Conservation (phyloP, 2,888 invertebrate genomes). For the Cheilosia pagana region DNA sequence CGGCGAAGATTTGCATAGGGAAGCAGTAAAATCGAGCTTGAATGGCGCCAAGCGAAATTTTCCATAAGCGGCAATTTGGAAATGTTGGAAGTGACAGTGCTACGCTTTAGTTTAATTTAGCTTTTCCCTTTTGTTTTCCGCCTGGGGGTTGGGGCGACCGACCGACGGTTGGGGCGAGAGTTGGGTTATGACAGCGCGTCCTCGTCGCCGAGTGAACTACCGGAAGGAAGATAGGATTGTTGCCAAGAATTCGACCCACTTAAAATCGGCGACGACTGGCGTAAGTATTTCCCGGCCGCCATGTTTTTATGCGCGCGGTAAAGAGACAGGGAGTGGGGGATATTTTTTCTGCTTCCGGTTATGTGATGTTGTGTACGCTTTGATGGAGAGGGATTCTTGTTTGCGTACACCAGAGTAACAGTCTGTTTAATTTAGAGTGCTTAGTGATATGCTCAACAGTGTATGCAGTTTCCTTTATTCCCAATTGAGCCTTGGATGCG, state of each 20-base stretch:
- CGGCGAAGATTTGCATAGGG: conserved; percentile 42
- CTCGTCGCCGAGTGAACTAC: conserved; percentile 1
- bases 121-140: conserved; percentile 30
- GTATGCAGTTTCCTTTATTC: conserved; percentile 37
- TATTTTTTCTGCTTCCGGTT: conserved; percentile 51
- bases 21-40: conserved; percentile 29
- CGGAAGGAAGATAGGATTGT: conserved; percentile 14
- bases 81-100: conserved; percentile 45
- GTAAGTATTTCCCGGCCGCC: conserved; percentile 37
- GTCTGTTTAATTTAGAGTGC: conserved; percentile 31
- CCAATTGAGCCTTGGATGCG: not conserved
- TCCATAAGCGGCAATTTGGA: conserved; percentile 53
- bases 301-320: conserved; percentile 25
- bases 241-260: conserved; percentile 66
- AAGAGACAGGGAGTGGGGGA: not conserved
- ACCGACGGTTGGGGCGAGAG: not conserved
- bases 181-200: not conserved
- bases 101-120: conserved; percentile 54
- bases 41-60: conserved; percentile 57
- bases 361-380: conserved; percentile 12
- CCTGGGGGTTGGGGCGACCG: not conserved
- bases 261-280: conserved; percentile 48
- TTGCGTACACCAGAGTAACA: conserved; percentile 23
- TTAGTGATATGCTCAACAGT: conserved; percentile 10
- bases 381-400: conserved; percentile 26